Evolutionary conservation across 37 sponge, comb jelly and placozoan genomes (phyloP), one percentile per base, ranked within the genome.

Genomic region (Corticium candelabrum): DNA sequence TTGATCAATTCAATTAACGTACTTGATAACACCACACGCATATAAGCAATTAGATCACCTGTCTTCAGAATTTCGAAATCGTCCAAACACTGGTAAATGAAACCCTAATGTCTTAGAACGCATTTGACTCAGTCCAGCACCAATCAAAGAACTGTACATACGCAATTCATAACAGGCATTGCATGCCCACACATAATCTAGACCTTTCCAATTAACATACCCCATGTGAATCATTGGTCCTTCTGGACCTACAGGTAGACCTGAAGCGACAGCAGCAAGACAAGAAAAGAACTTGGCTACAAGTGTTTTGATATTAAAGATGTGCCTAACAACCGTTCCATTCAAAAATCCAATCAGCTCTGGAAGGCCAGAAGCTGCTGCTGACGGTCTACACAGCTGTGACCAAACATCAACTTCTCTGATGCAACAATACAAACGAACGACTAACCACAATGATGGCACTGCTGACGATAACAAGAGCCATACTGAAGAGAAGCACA

Each of bases 201-300:
- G 31, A 35, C 4, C 36, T 70, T 32, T 70, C 73, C 21, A 7
- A 4, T 32, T 70, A 4, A 33, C 76, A 39, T 34, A 83, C 84
- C 84, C 84, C 34, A 83, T 31, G 57, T 76, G 68, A 3, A 83
- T 83, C 84, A 83, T 83, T 35, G 84, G 84, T 3, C 84, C 84
- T 50, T 83, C 84, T 34, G 84, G 84, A 5, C 84, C 84, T 1
- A 81, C 84, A n/a, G 84, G 84, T 32, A 83, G 68, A 21, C 84
- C 84, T 5, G 79, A 81, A 1, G 67, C 84, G 11, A 83, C 84
- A 40, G 84, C 79, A 1, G 57, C 35, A 21, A 80, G 37, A 69
- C 84, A 83, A 5, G 84, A 83, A 1, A 83, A 33, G 35, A 83
- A 83, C 74, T 83, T 83, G 39, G 79, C 79, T 27, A 83, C 43